phyloP scores from a whole-genome alignment of 2,113 vertebrate genomes.

The Hoplias malabaricus region DNA sequence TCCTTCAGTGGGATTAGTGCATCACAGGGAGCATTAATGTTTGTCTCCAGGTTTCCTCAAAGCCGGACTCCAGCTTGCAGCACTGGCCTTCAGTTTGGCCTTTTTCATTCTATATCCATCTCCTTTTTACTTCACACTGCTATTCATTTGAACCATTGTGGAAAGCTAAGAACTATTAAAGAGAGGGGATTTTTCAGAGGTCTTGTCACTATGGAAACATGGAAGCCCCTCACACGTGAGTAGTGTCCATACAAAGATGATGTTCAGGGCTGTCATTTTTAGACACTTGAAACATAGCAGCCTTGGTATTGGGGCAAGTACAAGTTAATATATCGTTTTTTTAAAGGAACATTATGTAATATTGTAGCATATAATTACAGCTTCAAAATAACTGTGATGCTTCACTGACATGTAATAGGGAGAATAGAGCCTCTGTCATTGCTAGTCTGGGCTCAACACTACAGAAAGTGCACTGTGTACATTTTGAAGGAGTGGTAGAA shows the following conservation, averaged over 20 bases:
- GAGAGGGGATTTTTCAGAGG: background rate
- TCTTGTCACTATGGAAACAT: background rate
- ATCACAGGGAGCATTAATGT: slow-evolving; percentile 1
- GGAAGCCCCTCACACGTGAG: background rate
- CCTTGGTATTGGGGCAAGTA: too few relatives aligned
- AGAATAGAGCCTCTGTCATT: too few relatives aligned
- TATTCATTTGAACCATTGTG: background rate
- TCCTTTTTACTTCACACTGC: background rate
- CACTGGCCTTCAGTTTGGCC: background rate
- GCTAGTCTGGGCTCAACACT: too few relatives aligned
- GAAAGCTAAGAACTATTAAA: background rate
- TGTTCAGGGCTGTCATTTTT: background rate
- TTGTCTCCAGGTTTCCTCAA: background rate
- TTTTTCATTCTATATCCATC: background rate
- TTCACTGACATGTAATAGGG: too few relatives aligned
- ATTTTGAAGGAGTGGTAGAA: too few relatives aligned
- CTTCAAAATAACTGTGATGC: too few relatives aligned
- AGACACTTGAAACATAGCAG: background rate
- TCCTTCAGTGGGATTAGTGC: background rate
- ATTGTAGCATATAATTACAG: too few relatives aligned
- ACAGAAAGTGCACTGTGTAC: too few relatives aligned
- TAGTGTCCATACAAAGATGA: background rate
- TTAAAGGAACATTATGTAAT: too few relatives aligned
- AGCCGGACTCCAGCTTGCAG: background rate
- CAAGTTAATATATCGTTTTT: too few relatives aligned